phyloP scores from a whole-genome alignment of 2,113 vertebrate genomes.

The Periophthalmus modestus region DNA sequence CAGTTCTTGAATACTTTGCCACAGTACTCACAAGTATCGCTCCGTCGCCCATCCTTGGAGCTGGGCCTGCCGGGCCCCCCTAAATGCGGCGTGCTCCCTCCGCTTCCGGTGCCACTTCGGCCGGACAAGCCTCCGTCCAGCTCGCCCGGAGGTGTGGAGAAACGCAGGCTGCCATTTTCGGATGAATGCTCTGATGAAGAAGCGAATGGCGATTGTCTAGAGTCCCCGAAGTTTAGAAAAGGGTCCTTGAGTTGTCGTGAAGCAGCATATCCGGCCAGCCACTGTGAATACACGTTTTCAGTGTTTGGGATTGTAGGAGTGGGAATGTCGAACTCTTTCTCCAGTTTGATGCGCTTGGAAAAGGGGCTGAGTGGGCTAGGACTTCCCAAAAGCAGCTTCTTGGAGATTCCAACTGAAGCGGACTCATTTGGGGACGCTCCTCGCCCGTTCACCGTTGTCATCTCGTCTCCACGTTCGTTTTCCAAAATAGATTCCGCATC shows the following conservation, averaged over 20 bases:
- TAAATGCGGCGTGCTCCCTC: conserved; percentile 97
- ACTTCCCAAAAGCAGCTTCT: conserved; percentile 98
- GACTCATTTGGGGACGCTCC: conserved; percentile 96
- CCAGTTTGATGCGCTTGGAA: conserved; percentile 98
- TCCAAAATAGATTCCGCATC: conserved; percentile 92
- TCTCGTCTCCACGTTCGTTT: conserved; percentile 92
- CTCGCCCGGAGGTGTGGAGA: conserved; percentile 97
- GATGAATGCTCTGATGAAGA: conserved; percentile 98
- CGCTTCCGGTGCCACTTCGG: conserved; percentile 96
- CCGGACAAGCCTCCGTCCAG: conserved; percentile 96
- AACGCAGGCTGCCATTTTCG: conserved; percentile 99
- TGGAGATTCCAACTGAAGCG: conserved; percentile 92
- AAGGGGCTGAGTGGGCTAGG: conserved; percentile 97
- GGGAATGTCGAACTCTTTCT: conserved; percentile 98
- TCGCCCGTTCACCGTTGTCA: conserved; percentile 87
- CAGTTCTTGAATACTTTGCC: conserved; percentile 99
- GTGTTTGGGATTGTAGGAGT: conserved; percentile 96
- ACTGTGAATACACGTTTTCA: conserved; percentile 99
- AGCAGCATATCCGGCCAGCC: conserved; percentile 96
- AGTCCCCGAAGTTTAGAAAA: conserved; percentile 98
- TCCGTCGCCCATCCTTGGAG: conserved; percentile 98
- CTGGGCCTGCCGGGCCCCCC: conserved; percentile 93
- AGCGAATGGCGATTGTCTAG: conserved; percentile 99
- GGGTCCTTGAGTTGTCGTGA: conserved; percentile 99
- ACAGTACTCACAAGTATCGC: conserved; percentile 99